Evolutionary conservation across 2,888 invertebrate species (phyloP), one percentile per base, ranked within the genome.

Genomic region (Lochmaea capreae): DNA sequence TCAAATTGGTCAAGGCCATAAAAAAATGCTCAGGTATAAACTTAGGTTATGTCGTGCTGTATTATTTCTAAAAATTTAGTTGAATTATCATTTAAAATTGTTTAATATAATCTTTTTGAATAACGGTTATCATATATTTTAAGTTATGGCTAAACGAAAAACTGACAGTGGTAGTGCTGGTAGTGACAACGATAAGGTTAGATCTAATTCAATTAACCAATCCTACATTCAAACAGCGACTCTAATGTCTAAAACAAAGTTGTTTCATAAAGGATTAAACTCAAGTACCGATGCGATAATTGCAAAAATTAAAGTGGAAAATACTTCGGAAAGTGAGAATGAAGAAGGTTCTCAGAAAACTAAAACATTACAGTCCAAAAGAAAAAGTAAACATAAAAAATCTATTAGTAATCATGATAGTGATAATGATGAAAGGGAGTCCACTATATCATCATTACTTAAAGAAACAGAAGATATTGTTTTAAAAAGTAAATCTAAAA

Each of bases 101-200:
- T 46, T 46, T 46, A 1, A 4, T 46, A 14, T 3, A 11, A 62
- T 43, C 2, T 62, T 42, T 42, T 16, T n/a, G 39, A 42, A 16
- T n/a, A 18, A 65, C 49, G 14, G 5, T 18, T 16, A 54, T 8
- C 2, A 16, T 18, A 54, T 10, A 54, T 54, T 54, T 18, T 54
- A 54, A 54, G 54, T 18, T 54, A 68, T 68, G 68, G 61, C 49
- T 54, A 68, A 68, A 61, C 59, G 68, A 33, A 68, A 68, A 61
- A 14, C 46, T 9, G 14, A 26, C 4, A 61, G 33, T 39, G 14
- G 26, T 61, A 66, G 69, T 49, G 69, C 18, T 39, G 14, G 26
- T 61, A 66, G 69, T 49, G 69, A 66, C 43, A 54, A 73, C 16
- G 54, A 61, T 52, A 5, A 18, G 14, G 57, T 18, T 22, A 61